phyloP scores from a whole-genome alignment of 1,140 invertebrate species.

The Colletes gigas region DNA sequence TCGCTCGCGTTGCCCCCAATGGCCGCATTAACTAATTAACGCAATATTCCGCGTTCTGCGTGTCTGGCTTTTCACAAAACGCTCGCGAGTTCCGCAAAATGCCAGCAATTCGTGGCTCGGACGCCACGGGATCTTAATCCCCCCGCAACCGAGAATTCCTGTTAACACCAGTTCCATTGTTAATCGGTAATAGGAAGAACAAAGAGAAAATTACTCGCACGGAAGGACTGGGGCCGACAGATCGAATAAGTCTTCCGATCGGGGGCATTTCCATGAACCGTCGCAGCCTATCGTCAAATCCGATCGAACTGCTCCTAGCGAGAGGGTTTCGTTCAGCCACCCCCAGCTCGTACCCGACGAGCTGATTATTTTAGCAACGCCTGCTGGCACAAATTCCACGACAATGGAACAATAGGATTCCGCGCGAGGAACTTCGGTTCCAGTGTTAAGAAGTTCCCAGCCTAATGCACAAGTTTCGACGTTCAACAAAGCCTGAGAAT shows the following conservation, averaged over 20 bases:
- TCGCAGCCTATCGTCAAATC: neutral
- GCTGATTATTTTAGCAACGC: too few relatives aligned
- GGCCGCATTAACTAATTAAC: slow-evolving; percentile 15
- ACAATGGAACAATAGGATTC: too few relatives aligned
- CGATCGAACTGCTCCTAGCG: too few relatives aligned
- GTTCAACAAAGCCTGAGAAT: too few relatives aligned
- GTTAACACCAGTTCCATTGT: neutral
- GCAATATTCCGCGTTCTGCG: neutral
- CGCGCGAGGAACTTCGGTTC: too few relatives aligned
- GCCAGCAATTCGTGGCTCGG: neutral
- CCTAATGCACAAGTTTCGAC: too few relatives aligned
- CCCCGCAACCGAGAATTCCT: neutral
- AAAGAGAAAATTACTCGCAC: neutral
- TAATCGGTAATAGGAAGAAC: neutral
- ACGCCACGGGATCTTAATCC: neutral
- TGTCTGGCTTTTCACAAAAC: neutral
- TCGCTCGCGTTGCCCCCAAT: neutral
- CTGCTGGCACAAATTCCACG: too few relatives aligned
- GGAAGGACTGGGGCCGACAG: neutral
- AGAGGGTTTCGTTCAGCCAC: neutral
- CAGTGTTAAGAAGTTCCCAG: too few relatives aligned
- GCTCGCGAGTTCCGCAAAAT: neutral
- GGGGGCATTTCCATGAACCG: neutral
- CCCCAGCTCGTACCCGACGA: too few relatives aligned
- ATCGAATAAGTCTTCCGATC: neutral